Evolutionary conservation across 1,140 invertebrate species (phyloP).

Genomic region (Penaeus indicus): DNA sequence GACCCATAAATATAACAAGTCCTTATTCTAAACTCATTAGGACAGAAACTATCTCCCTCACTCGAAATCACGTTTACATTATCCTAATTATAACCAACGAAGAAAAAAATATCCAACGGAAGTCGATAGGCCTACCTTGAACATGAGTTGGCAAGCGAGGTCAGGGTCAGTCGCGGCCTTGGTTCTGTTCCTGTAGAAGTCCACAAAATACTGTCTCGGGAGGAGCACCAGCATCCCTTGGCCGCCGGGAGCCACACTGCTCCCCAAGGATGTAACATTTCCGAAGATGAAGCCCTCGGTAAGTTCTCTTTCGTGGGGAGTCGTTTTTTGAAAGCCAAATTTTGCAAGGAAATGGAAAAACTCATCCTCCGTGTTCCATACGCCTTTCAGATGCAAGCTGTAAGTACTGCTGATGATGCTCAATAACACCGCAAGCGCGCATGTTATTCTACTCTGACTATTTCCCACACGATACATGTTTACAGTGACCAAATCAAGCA

Average conservation of each 20-base stretch:
- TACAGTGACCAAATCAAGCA: too few relatives aligned
- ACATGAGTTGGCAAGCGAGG: slow-evolving; percentile 49
- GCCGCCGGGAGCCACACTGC: neutral
- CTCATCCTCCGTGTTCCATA: slow-evolving; percentile 70
- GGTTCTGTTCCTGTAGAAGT: slow-evolving; percentile 48
- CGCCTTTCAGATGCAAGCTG: slow-evolving; percentile 29
- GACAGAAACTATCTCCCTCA: too few relatives aligned
- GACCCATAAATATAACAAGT: too few relatives aligned
- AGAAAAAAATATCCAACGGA: too few relatives aligned
- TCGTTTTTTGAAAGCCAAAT: slow-evolving; percentile 97
- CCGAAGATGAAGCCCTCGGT: slow-evolving; percentile 96
- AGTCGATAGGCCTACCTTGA: slow-evolving; percentile 31
- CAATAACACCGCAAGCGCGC: too few relatives aligned
- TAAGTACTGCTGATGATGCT: neutral
- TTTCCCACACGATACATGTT: too few relatives aligned
- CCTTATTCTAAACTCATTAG: too few relatives aligned
- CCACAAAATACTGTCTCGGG: slow-evolving; percentile 48
- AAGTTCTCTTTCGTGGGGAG: slow-evolving; percentile 81
- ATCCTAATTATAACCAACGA: too few relatives aligned
- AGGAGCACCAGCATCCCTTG: slow-evolving; percentile 37
- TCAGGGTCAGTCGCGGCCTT: slow-evolving; percentile 34
- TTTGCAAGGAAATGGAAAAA: slow-evolving; percentile 94
- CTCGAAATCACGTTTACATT: too few relatives aligned
- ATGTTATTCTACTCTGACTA: too few relatives aligned
- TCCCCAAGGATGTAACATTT: slow-evolving; percentile 76